These are phyloP conservation scores for Atherinosoma microstoma DNA, from an alignment of 2,797 vertebrate species.

Conservation along the genomic window DNA sequence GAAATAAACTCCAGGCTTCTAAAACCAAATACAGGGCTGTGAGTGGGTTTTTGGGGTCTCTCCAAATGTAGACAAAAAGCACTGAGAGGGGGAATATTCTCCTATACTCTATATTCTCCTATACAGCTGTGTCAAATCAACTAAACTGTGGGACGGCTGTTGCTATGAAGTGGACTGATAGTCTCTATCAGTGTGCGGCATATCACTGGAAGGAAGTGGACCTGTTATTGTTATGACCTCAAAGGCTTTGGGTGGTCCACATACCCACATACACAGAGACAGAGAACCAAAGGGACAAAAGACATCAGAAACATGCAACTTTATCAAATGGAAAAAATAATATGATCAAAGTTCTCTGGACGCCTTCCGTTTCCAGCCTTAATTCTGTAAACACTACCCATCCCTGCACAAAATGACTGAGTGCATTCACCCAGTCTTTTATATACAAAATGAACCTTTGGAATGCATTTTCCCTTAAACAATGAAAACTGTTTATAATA, in stretches of 20 bases:
- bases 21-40: constrained; percentile 16
- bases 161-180: constrained; percentile 68
- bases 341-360: constrained; percentile 31
- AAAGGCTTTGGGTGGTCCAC: constrained; percentile 81
- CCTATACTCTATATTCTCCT: constrained; percentile 12
- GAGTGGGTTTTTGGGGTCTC: constrained; percentile 30
- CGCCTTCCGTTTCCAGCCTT: constrained; percentile 48
- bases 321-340: constrained; percentile 29
- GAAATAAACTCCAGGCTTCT: constrained; percentile 17
- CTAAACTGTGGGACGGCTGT: constrained; percentile 63
- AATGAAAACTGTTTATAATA: constrained; percentile 42
- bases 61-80: constrained; percentile 38
- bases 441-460: constrained; percentile 39
- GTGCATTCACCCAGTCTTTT: constrained; percentile 15
- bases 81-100: constrained; percentile 20
- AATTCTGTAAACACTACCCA: background rate
- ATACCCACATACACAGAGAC: constrained; percentile 16
- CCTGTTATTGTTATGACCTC: constrained; percentile 80
- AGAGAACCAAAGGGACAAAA: constrained; percentile 18
- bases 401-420: constrained; percentile 10
- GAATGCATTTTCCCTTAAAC: constrained; percentile 33
- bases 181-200: constrained; percentile 28
- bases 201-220: constrained; percentile 76
- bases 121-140: constrained; percentile 63
- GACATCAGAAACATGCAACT: constrained; percentile 38